Base-by-base conservation (phyloP, 1,140 invertebrate genomes). In the Lethocerus indicus region DNA sequence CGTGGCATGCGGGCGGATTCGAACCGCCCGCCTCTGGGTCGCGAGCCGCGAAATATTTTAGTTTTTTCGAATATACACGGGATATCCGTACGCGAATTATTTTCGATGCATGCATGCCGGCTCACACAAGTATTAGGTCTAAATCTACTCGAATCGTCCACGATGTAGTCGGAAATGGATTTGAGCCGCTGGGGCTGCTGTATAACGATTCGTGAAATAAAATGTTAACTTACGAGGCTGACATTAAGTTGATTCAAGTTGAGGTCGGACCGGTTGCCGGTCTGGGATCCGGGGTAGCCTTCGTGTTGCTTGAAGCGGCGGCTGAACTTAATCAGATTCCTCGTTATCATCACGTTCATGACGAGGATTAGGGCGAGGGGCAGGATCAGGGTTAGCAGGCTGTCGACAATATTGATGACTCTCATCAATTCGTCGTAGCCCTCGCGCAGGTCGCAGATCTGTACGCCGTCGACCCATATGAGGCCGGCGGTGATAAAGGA, bases 351-450 rank as follows among this genome's bases (percentile, higher is more conserved):
- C 1, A 73, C 63, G 57, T 87, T 87, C 51, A 88, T 65, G 0
- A 78, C 59, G 0, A 81, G 69, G 43, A 87, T 86, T 23, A 79
- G 59, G 6, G 70, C 64, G 48, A 84, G 71, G 0, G 84, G 84
- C 20, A 85, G 50, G 0, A 79, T 70, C 51, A 86, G 76, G 0
- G 83, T 81, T 0, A 83, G 49, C 23, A 78, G 57, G 0, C 76
- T 78, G 60, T 89, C 84, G 39, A 79, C 64, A n/a, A 73, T 68
- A 50, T 65, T 73, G 49, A 75, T 63, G 23, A 71, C 63, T 43
- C 64, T 62, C 65, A 74, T 71, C 0, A 64, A 53, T 35, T 68
- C 63, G 26, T 64, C 52, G 52, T 69, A 70, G 6, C 67, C 64
- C 16, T 58, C 56, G 28, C 65, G 63, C 50, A 71, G 56, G 6